A percentile compares a stretch with the other conserved stretches of the same genome.
These are phyloP conservation scores for Tetropium fuscum DNA, from an alignment of 2,888 invertebrate genomes.

Conservation along the genomic window DNA sequence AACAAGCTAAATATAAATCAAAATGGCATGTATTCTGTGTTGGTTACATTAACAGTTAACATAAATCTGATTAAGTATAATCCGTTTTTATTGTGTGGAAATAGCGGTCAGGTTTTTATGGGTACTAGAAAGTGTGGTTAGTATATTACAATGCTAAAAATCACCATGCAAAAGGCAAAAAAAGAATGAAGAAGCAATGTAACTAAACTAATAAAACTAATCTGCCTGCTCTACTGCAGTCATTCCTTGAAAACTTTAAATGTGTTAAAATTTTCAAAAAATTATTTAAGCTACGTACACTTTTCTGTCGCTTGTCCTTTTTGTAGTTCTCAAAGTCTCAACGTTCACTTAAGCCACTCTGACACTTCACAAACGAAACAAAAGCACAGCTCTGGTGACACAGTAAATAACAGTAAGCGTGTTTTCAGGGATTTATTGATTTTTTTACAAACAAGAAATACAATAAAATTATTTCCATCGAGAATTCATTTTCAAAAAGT, in stretches of 20 bases:
- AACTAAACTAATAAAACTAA: constrained; percentile 1
- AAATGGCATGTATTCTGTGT: constrained; percentile 33
- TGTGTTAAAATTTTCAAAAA: constrained; percentile 28
- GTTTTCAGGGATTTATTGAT: constrained; percentile 42
- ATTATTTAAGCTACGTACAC: constrained; percentile 56
- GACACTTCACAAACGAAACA: constrained; percentile 40
- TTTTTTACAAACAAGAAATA: constrained; percentile 38
- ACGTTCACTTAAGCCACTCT: constrained; percentile 50
- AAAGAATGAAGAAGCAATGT: constrained; percentile 12
- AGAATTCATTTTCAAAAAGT: constrained; percentile 28
- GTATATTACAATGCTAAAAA: constrained; percentile 38
- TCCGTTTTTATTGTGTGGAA: constrained; percentile 61
- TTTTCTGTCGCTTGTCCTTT: constrained; percentile 48
- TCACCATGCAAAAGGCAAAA: constrained; percentile 23
- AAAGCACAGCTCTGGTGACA: constrained; percentile 32
- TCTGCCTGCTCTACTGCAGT: constrained; percentile 2
- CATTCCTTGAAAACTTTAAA: constrained; percentile 10
- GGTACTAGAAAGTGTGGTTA: constrained; percentile 39
- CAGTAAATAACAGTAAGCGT: constrained; percentile 40
- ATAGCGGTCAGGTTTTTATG: constrained; percentile 24
- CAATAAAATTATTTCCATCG: constrained; percentile 30
- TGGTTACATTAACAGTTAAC: constrained; percentile 14
- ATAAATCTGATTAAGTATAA: constrained; percentile 46
- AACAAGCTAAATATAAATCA: constrained; percentile 53
- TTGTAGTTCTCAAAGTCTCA: constrained; percentile 48